Base-by-base conservation (phyloP, 2,113 vertebrate genomes). In the Copsychus sechellarum region DNA sequence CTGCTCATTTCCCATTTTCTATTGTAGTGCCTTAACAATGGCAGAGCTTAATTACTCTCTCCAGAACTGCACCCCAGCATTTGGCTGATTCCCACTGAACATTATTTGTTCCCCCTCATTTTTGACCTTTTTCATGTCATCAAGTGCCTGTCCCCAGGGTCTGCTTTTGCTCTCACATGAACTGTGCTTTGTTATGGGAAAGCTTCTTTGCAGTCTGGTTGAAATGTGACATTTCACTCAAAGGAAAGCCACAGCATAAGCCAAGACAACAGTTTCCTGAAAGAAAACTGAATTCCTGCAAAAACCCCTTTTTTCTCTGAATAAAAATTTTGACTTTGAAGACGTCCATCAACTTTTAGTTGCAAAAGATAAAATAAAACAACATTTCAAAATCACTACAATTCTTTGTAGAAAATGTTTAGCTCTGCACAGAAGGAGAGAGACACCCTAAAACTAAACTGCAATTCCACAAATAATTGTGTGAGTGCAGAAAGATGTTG, bases 1-100 rank as follows among this genome's bases (percentile, higher is more conserved):
- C 83, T 70, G 65, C 85, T 95, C 82, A 88, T 81, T 96, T 97
- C 95, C 96, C 94, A 45, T 90, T 88, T 74, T 74, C 92, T 88
- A 96, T 96, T 97, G 93, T 94, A 64, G 53, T 92, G 76, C 69
- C 53, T 92, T 84, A 96, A 96, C 95, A 97, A 97, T 96, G 71
- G 88, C 56, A 94, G 34, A 61, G 62, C 48, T 83, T 96, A 88
- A 96, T 95, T 92, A 50, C 57, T 74, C 79, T 84, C 43, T 78
- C 36, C 66, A 62, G 25, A 78, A 45, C 8, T 93, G 86, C 76
- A 86, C 42, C 76, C 80, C 60, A 92, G 64, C 21, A 92, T 72
- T 57, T 90, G 76, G 85, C 76, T 84, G 64, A 79, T 64, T 85
- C 86, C 76, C 90, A 83, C 70, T 73, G 86, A 69, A 62, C 11